Percentiles rank a stretch among this genome's conserved stretches.
Evolutionary conservation across 2,888 invertebrate genomes (phyloP).

Genomic region (Acronicta leporina): DNA sequence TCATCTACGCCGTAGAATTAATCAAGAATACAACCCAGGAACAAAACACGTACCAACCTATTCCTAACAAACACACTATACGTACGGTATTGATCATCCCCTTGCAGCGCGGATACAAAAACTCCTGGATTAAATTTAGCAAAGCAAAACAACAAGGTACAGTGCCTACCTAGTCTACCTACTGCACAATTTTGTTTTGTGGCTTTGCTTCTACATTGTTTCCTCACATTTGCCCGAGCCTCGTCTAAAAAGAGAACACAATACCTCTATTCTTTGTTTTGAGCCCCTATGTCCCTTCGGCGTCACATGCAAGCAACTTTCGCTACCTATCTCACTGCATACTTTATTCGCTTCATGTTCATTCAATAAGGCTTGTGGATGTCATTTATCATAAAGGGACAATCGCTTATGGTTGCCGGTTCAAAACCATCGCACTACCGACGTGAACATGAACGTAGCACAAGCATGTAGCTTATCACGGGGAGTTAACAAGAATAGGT

Average conservation of each 20-base stretch:
- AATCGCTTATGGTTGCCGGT: slow-evolving; percentile 14
- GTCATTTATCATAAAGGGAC: slow-evolving; percentile 31
- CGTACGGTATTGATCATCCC: slow-evolving; percentile 10
- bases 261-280: slow-evolving; percentile 51
- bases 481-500: no score
- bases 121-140: slow-evolving; percentile 24
- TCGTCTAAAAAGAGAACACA: slow-evolving; percentile 51
- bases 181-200: slow-evolving; percentile 36
- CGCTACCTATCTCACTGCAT: slow-evolving; percentile 31
- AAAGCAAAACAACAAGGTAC: slow-evolving; percentile 23
- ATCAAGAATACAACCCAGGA: background rate
- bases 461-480: no score
- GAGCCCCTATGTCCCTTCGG: slow-evolving; percentile 42
- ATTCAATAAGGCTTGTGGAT: slow-evolving; percentile 25
- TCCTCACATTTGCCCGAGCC: slow-evolving; percentile 33
- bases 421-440: no score
- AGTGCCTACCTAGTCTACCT: no score
- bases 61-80: background rate
- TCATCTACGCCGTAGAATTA: background rate
- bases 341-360: slow-evolving; percentile 43
- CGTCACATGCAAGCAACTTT: slow-evolving; percentile 40
- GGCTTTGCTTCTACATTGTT: slow-evolving; percentile 29
- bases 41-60: background rate
- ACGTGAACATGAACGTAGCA: no score
- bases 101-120: slow-evolving; percentile 19